A percentile compares a stretch with the other conserved stretches of the same genome.
Conservation (phyloP, 2,797 vertebrate genomes). For the Sebastes minor region DNA sequence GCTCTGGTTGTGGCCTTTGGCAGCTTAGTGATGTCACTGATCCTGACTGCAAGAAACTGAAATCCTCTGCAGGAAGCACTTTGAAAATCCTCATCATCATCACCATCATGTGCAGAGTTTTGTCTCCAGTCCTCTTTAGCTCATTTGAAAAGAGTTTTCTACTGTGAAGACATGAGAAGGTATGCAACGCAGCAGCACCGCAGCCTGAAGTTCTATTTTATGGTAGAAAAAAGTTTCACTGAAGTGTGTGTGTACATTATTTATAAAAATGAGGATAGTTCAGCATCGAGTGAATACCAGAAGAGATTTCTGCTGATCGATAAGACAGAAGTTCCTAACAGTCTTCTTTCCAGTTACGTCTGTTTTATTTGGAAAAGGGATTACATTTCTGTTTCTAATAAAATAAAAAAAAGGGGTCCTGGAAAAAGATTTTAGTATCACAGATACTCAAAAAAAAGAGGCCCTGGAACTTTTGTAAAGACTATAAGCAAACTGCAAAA, state of each 20-base stretch:
- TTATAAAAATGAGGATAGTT: not conserved
- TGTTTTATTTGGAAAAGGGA: constrained; percentile 52
- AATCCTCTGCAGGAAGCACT: constrained; percentile 12
- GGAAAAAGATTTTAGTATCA: not conserved
- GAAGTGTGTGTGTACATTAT: not conserved
- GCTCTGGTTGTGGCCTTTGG: constrained; percentile 82
- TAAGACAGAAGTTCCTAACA: constrained; percentile 3
- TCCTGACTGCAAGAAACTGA: constrained; percentile 83
- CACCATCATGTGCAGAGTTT: not conserved
- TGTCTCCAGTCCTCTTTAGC: constrained; percentile 27
- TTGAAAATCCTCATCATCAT: not conserved
- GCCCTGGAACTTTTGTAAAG: constrained; percentile 6
- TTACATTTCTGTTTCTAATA: constrained; percentile 15
- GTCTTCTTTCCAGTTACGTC: constrained; percentile 3
- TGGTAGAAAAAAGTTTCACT: constrained; percentile 11
- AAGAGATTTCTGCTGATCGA: constrained; percentile 9
- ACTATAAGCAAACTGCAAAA: not conserved
- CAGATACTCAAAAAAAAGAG: not conserved
- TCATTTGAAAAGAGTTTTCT: constrained; percentile 30
- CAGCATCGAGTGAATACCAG: not conserved
- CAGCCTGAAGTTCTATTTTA: constrained; percentile 12
- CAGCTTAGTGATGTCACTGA: constrained; percentile 81
- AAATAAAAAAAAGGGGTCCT: not conserved
- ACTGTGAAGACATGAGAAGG: constrained; percentile 1
- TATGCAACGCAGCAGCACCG: not conserved